Percentiles rank a stretch among this genome's conserved stretches.
phyloP scores from a whole-genome alignment of 2,797 vertebrate genomes.

The Somateria mollissima region DNA sequence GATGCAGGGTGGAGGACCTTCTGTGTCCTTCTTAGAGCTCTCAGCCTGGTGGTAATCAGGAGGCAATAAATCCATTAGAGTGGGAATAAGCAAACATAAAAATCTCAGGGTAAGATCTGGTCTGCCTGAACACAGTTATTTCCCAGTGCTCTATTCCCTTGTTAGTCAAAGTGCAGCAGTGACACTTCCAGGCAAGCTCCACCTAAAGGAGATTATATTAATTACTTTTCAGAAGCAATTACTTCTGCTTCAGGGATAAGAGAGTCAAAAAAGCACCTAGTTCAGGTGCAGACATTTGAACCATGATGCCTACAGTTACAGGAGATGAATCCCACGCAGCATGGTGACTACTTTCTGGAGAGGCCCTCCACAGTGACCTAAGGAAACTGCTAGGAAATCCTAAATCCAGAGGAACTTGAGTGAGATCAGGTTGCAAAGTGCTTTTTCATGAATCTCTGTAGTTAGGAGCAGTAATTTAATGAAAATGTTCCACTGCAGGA shows the following conservation, averaged over 20 bases:
- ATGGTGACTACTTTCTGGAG: neutral
- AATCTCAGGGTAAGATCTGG: neutral
- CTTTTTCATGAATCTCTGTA: neutral
- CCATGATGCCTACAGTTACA: neutral
- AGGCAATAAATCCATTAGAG: accelerated
- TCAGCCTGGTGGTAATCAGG: conserved; percentile 8
- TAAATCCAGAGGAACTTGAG: neutral
- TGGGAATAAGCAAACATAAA: neutral
- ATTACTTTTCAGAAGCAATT: neutral
- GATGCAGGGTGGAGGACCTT: conserved; percentile 72
- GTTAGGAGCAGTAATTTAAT: neutral
- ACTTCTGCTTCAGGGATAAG: neutral
- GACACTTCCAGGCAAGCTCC: neutral
- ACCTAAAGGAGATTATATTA: neutral
- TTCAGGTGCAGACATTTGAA: accelerated
- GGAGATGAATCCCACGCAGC: neutral
- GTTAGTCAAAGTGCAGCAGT: neutral
- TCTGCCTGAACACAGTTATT: accelerated
- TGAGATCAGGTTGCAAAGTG: neutral
- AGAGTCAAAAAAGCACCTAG: neutral
- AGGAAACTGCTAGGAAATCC: neutral
- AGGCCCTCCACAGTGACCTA: neutral
- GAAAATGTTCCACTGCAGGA: neutral
- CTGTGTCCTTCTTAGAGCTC: neutral
- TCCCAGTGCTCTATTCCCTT: accelerated